Base-by-base conservation (phyloP, 1,140 invertebrate genomes). In the Aphis gossypii region DNA sequence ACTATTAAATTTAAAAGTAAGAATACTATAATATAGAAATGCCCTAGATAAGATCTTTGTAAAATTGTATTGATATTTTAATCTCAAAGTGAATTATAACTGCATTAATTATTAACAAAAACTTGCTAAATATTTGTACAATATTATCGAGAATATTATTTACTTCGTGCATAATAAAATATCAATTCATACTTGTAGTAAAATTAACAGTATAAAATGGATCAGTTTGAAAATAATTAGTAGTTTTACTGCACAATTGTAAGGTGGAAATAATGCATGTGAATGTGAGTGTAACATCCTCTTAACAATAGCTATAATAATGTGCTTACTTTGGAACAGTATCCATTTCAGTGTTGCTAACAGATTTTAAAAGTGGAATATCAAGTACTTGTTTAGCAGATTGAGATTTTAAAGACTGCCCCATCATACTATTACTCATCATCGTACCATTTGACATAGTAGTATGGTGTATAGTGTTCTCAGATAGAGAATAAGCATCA, bases 301-400 rank as follows among this genome's bases (percentile, higher is more conserved):
- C 14, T 38, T 86, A 87, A 48, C n/a, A 48, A 87, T 46, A 30
- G 25, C 68, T 86, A 44, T 86, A 83, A 86, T 86, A 86, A 86
- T 48, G 11, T 46, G 44, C 68, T 48, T 93, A 93, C 92, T 93
- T 93, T 84, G 92, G 92, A 84, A 93, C 92, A 56, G 82, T 30
- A 86, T 93, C 48, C 92, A 93, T 93, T 93, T 93, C 92, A 54
- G 56, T 41, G 30, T 93, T 93, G 23, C 44, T 51, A 38, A 93
- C 82, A n/a, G 82, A 86, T 56, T 93, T 83, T 41, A 93, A 8
- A 86, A 84, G 25, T 54, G 92, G 92, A 25, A 84, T 84, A 51
- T 83, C 46, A 38, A 48, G 44, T 11, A 38, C n/a, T 51, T 93
- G 92, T 93, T 93, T 93, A 84, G 5, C 25, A 93, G 48, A 14